Conservation (phyloP, 2,888 invertebrate genomes). For the Microctonus brassicae region DNA sequence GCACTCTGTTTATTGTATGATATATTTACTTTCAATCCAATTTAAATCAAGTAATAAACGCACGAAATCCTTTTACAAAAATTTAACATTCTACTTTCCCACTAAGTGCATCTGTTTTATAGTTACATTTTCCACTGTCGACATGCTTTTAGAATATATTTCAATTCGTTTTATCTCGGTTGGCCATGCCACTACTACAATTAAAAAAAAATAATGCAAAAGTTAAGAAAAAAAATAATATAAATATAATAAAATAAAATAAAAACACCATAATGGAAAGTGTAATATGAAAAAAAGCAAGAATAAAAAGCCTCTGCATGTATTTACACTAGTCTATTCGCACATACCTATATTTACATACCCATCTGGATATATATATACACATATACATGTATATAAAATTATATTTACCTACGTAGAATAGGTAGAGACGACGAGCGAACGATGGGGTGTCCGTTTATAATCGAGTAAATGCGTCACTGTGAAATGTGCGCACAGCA, state of each 20-base stretch:
- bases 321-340: too few relatives aligned
- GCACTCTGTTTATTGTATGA: background rate
- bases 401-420: background rate
- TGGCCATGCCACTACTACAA: background rate
- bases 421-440: slow-evolving; percentile 8
- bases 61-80: background rate
- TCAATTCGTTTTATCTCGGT: background rate
- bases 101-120: background rate
- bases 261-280: background rate
- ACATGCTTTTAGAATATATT: background rate
- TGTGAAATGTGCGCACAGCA: slow-evolving; percentile 18
- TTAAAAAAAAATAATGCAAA: background rate
- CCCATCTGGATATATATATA: background rate
- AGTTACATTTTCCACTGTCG: background rate
- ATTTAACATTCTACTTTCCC: background rate
- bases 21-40: background rate
- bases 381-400: background rate
- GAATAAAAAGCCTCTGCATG: too few relatives aligned
- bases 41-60: background rate
- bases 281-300: background rate
- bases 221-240: slow-evolving; percentile 15
- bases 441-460: slow-evolving; percentile 30
- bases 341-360: too few relatives aligned
- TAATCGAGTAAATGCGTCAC: slow-evolving; percentile 30
- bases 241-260: slow-evolving; percentile 16